Conservation (phyloP, 1,140 invertebrate species). For the Belonocnema kinseyi region DNA sequence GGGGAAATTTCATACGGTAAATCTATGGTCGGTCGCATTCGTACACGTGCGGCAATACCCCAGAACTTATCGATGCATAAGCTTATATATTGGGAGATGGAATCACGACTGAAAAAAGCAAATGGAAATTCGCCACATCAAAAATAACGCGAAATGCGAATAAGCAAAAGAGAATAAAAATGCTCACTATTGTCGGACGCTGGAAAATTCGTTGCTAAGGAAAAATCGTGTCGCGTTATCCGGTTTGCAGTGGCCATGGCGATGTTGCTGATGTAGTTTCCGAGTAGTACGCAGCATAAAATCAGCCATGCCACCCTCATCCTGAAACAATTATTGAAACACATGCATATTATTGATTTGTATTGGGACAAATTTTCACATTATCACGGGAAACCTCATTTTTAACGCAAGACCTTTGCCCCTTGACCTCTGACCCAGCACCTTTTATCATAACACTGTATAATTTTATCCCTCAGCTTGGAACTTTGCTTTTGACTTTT, state of each 20-base stretch:
- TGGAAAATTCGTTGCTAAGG: slow-evolving; percentile 42
- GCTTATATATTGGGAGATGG: slow-evolving; percentile 25
- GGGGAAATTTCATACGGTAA: slow-evolving; percentile 20
- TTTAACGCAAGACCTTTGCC: too few relatives aligned
- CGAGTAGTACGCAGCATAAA: slow-evolving; percentile 72
- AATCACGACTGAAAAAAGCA: background rate
- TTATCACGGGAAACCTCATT: too few relatives aligned
- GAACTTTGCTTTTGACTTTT: too few relatives aligned
- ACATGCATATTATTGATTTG: background rate
- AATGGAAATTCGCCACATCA: slow-evolving; percentile 22
- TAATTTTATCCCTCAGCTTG: too few relatives aligned
- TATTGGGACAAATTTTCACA: too few relatives aligned
- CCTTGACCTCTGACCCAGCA: too few relatives aligned
- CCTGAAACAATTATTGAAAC: slow-evolving; percentile 56
- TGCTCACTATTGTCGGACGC: slow-evolving; percentile 49
- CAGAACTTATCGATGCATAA: slow-evolving; percentile 28
- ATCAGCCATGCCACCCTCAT: slow-evolving; percentile 74
- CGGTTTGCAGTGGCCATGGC: slow-evolving; percentile 66
- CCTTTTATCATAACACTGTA: too few relatives aligned
- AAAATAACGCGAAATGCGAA: background rate
- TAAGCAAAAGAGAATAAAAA: background rate
- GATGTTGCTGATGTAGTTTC: slow-evolving; percentile 68
- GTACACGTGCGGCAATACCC: slow-evolving; percentile 24
- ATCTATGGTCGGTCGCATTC: slow-evolving; percentile 26
- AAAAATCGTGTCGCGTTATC: slow-evolving; percentile 62